These are phyloP conservation scores for Brachyistius frenatus DNA, from an alignment of 2,113 vertebrate species.

Conservation along the genomic window DNA sequence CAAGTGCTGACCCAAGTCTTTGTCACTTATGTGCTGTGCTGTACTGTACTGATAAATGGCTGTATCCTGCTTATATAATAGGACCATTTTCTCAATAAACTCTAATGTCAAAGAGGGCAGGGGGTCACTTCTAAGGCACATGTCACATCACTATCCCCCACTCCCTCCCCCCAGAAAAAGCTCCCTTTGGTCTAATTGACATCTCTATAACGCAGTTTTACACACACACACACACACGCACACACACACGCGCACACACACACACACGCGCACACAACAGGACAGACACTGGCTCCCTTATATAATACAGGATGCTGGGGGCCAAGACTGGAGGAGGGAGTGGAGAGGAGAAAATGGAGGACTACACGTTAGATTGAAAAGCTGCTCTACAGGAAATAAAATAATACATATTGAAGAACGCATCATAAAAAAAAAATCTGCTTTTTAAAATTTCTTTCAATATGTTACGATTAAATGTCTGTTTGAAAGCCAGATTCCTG, in stretches of 20 bases:
- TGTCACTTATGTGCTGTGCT: conserved; percentile 26
- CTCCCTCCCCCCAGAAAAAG: conserved; percentile 11
- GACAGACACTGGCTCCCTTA: conserved; percentile 50
- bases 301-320: conserved; percentile 48
- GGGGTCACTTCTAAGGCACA: conserved; percentile 2
- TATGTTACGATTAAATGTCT: too few relatives aligned
- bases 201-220: conserved; percentile 45
- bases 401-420: neutral
- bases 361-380: conserved; percentile 2
- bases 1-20: conserved; percentile 47
- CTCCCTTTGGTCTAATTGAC: conserved; percentile 44
- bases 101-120: conserved; percentile 26
- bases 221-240: conserved; percentile 19
- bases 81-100: conserved; percentile 62
- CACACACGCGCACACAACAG: conserved; percentile 21
- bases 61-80: conserved; percentile 68
- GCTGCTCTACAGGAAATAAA: conserved; percentile 1
- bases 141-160: neutral
- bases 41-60: conserved; percentile 52
- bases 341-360: conserved; percentile 9
- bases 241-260: conserved; percentile 22
- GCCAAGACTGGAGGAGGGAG: conserved; percentile 28
- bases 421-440: neutral
- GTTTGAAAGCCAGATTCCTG: too few relatives aligned
- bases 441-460: too few relatives aligned